Base-by-base conservation (phyloP, 2,888 invertebrate species). In the Diarsia rubi region DNA sequence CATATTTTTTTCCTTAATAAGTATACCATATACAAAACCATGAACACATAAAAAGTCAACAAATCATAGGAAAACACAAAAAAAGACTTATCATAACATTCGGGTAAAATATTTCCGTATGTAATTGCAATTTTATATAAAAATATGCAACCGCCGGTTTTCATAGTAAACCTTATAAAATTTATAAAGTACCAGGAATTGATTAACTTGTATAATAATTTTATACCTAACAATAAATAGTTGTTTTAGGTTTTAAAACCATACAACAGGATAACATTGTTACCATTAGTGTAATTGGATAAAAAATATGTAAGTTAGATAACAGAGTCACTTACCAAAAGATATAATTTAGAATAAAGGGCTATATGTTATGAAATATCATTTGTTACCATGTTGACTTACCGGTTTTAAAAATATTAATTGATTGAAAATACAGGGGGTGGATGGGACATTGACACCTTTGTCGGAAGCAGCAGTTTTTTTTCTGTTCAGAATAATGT, bases 221-320 rank as follows among this genome's bases (percentile, higher is more conserved):
- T n/a, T n/a, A n/a, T 19, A 37, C 47, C 52, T 27, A 44, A 49
- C 16, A 67, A 11, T 42, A 60, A 59, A 81, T 67, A 66, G n/a
- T 59, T 60, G 24, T 60, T 67, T 12, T 14, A 60, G 72, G 12
- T 52, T 49, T 47, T 37, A 45, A 31, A 65, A 71, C 59, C 63
- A n/a, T 24, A 47, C 31, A 59, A 69, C 59, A 79, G 79, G 69
- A 83, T 62, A 81, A 73, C 37, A 69, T 9, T 31, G 16, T 57
- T 19, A 14, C 24, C 79, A 82, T 72, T 83, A 83, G 52, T 69
- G n/a, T 83, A 67, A 78, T 83, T 79, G 62, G 79, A 79, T 69
- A 47, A 83, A 83, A 82, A 78, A 60, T 69, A 60, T 47, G n/a
- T 70, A 60, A 19, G 19, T 65, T 60, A 66, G 80, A 69, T 81